Evolutionary conservation across 1,140 invertebrate genomes (phyloP), one percentile per base, ranked within the genome.

Genomic region (Tetramorium alpestre): DNA sequence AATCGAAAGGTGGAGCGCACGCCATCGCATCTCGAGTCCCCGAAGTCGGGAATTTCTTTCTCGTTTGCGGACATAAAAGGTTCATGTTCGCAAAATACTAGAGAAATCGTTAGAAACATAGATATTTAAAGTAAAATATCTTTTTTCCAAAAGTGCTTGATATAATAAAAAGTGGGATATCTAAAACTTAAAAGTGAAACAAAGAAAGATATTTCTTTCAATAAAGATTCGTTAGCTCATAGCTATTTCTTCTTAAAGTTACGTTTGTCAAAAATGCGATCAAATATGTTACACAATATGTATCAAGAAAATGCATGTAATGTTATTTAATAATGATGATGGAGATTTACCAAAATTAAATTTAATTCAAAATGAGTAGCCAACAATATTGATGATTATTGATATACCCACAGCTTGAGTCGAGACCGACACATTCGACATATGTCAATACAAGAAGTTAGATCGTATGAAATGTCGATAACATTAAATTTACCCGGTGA

Each of bases 321-420:
- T 64, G 25, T 22, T 58, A 44, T 18, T 64, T 64, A 77, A 77
- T 77, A 77, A 77, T 77, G 25, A 77, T 62, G 22, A 62, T 64
- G 41, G 56, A 78, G 16, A 65, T 65, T 64, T 65, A 49, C 3
- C 6, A 18, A 77, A 65, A 65, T 65, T 22, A n/a, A 78, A 78
- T 65, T 78, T 33, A n/a, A 78, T 51, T 49, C 58, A 13, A 69
- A 54, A 69, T 41, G 22, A 70, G 38, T 69, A 49, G 16, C 18
- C 18, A 13, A 25, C 33, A 65, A 33, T 54, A 78, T 54, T 54
- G n/a, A 80, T 62, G 62, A 81, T 81, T 81, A 77, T 58, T 22
- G 22, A 81, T 49, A 56, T 44, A 28, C 13, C n/a, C 33, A 18
- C 5, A 81, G 65, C 28, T 81, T 25, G 77, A 41, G 38, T 54